Percentiles rank a stretch among this genome's conserved stretches.
These are phyloP conservation scores for Sturnira hondurensis DNA, from an alignment of 2,113 vertebrate genomes.

Conservation along the genomic window DNA sequence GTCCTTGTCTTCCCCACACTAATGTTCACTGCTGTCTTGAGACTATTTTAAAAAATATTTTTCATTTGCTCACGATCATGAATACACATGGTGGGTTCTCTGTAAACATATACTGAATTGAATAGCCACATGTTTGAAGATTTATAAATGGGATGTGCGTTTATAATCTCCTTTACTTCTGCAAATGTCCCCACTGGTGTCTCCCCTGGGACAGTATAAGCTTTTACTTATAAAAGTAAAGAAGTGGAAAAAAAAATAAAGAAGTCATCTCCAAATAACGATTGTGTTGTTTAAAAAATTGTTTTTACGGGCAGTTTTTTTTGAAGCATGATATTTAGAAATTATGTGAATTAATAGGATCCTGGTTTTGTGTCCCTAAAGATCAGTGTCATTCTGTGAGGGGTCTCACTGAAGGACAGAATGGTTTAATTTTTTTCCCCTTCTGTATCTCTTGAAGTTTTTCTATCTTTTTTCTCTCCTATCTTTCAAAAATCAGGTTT, in stretches of 20 bases:
- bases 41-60: not conserved
- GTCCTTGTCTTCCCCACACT: not conserved
- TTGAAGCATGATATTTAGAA: not conserved
- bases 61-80: not conserved
- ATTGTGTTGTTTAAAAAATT: not conserved
- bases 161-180: not conserved
- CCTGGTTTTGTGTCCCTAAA: not conserved
- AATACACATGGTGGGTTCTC: not conserved
- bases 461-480: not conserved
- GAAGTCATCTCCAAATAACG: conserved; percentile 9
- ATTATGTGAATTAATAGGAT: not conserved
- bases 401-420: not conserved
- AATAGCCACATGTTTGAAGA: not conserved
- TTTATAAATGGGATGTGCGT: not conserved
- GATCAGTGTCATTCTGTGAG: not conserved
- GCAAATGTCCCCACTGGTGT: not conserved
- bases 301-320: conserved; percentile 21
- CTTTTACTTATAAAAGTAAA: not conserved
- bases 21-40: not conserved
- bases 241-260: not conserved
- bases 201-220: not conserved
- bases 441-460: not conserved
- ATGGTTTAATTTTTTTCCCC: not conserved
- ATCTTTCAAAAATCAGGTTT: not conserved
- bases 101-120: not conserved